These are phyloP conservation scores for Orussus abietinus DNA, from an alignment of 1,140 invertebrate genomes.

Conservation along the genomic window DNA sequence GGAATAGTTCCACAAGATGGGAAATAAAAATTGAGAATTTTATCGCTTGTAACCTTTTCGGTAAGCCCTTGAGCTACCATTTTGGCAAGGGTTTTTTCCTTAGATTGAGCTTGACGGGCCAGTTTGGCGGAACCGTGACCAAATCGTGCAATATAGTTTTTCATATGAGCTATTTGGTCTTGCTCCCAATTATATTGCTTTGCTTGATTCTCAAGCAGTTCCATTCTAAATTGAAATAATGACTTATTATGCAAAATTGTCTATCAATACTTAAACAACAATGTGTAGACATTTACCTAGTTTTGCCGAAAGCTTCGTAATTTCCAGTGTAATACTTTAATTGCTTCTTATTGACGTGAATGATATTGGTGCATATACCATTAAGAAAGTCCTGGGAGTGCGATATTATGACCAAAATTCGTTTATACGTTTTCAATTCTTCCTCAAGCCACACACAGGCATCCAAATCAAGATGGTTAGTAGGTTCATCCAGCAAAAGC, in stretches of 20 bases:
- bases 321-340: constrained; percentile 95
- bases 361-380: constrained; percentile 98
- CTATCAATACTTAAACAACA: neutral
- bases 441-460: constrained; percentile 99
- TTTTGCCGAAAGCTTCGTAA: constrained; percentile 89
- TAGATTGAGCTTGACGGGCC: constrained; percentile 97
- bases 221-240: constrained; percentile 59
- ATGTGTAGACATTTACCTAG: constrained; percentile 29
- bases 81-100: constrained; percentile 98
- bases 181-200: constrained; percentile 99
- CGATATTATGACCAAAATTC: constrained; percentile 97
- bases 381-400: constrained; percentile 99
- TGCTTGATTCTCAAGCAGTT: constrained; percentile 96
- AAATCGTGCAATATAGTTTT: constrained; percentile 99
- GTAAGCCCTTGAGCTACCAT: constrained; percentile 98
- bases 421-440: constrained; percentile 92
- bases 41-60: constrained; percentile 88
- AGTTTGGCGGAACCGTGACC: constrained; percentile 98
- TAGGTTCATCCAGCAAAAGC: constrained; percentile 92
- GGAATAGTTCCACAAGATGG: constrained; percentile 95
- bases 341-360: constrained; percentile 91
- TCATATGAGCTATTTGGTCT: constrained; percentile 99
- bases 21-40: constrained; percentile 92
- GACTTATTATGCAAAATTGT: constrained; percentile 2
- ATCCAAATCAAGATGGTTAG: constrained; percentile 97